phyloP scores from a whole-genome alignment of 2,888 invertebrate species.

The Drosophila multiciliata region DNA sequence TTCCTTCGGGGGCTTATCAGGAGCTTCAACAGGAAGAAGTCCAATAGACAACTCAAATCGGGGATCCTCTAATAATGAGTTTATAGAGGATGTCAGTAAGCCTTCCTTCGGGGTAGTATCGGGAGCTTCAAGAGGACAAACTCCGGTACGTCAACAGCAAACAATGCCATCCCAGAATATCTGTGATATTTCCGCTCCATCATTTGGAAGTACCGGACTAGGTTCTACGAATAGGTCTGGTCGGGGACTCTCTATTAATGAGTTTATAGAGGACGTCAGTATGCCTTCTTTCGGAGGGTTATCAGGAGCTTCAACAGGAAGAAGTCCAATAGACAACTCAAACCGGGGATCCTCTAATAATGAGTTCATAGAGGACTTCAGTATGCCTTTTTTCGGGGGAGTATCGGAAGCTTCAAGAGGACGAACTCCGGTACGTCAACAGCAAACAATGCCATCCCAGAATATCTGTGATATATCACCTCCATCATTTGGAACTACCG shows the following conservation, averaged over 20 bases:
- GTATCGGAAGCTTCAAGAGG: not conserved
- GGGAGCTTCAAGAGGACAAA: not conserved
- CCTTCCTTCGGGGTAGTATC: too few relatives aligned
- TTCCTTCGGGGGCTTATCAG: not conserved
- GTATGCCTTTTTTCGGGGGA: not conserved
- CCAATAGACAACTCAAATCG: too few relatives aligned
- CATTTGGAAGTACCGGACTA: too few relatives aligned
- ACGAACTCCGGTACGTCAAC: not conserved
- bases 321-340: too few relatives aligned
- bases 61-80: too few relatives aligned
- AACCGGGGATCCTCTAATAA: accelerated
- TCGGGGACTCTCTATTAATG: too few relatives aligned
- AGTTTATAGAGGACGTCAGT: too few relatives aligned
- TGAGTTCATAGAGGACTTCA: not conserved
- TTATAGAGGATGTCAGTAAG: too few relatives aligned
- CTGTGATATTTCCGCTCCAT: constrained; percentile 4
- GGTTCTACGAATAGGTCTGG: too few relatives aligned
- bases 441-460: not conserved
- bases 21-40: too few relatives aligned
- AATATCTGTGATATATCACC: not conserved
- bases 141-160: not conserved
- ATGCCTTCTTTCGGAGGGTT: too few relatives aligned
- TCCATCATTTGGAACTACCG: not conserved
- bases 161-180: constrained; percentile 8
- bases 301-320: too few relatives aligned